Conservation (phyloP, 2,888 invertebrate genomes). For the Diarsia brunnea region DNA sequence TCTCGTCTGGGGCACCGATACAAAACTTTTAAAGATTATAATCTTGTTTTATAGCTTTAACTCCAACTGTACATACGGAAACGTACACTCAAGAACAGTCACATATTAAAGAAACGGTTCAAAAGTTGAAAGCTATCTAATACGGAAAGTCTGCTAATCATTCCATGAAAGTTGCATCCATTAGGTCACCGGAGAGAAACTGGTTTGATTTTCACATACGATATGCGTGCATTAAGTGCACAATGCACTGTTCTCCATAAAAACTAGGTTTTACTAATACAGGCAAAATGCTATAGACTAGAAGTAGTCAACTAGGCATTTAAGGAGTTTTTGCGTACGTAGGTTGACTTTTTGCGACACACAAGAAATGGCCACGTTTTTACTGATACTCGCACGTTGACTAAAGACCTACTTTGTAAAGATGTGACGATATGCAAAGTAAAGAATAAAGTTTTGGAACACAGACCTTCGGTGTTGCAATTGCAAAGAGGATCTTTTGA, state of each 20-base stretch:
- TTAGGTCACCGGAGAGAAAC: slow-evolving; percentile 50
- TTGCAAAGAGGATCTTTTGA: slow-evolving; percentile 41
- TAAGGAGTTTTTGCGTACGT: slow-evolving; percentile 49
- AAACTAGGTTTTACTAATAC: slow-evolving; percentile 17
- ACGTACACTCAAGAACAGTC: slow-evolving; percentile 4
- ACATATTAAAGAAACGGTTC: slow-evolving; percentile 7
- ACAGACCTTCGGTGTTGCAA: slow-evolving; percentile 46
- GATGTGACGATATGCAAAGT: slow-evolving; percentile 56
- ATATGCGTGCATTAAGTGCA: slow-evolving; percentile 45
- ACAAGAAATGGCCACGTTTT: slow-evolving; percentile 52
- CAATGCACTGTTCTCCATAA: slow-evolving; percentile 40
- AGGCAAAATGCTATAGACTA: slow-evolving; percentile 19
- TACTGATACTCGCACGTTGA: slow-evolving; percentile 19
- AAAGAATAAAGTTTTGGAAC: slow-evolving; percentile 28
- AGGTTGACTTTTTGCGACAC: slow-evolving; percentile 31
- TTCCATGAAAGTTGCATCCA: slow-evolving; percentile 55
- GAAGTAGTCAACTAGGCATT: slow-evolving; percentile 24
- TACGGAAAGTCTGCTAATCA: slow-evolving; percentile 29
- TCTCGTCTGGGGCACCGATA: slow-evolving; percentile 13
- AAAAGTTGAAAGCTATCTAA: slow-evolving; percentile 43
- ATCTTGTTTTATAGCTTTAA: slow-evolving; percentile 33
- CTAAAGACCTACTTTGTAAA: slow-evolving; percentile 50
- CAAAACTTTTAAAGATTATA: slow-evolving; percentile 41
- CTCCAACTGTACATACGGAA: slow-evolving; percentile 16
- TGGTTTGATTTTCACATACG: slow-evolving; percentile 56